Base-by-base conservation (phyloP, 2,797 vertebrate species). In the Gallinago stenura region DNA sequence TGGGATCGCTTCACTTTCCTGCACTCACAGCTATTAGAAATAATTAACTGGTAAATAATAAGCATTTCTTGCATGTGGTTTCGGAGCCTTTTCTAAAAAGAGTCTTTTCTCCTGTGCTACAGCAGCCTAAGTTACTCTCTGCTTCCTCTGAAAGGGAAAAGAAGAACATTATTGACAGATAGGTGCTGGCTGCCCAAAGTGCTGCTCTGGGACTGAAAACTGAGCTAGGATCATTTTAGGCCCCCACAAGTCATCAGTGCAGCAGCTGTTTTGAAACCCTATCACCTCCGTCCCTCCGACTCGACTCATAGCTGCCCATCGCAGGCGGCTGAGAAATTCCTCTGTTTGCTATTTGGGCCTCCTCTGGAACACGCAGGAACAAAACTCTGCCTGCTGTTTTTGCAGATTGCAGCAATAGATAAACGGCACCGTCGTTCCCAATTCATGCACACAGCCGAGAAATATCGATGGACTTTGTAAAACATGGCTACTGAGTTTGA, bases 251-350 rank as follows among this genome's bases (percentile, higher is more conserved):
- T 65, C 87, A 85, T 15, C 58, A 54, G 45, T 0, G 3, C 35
- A 96, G 83, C 96, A 97, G 95, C 94, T 97, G 95, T 83, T 93
- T 90, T 75, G 96, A 96, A 97, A 97, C 33, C 51, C 73, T 94
- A 96, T 86, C 92, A 83, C 69, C 48, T 71, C 77, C 30, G 53
- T 18, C 53, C 53, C 75, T 71, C 31, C 53, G 58, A 12, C 53
- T 82, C 66, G 73, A 28, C 50, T 92, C 68, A 84, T 18, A 54
- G 70, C 78, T 89, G 71, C 53, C 78, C 81, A 45, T 18, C 56
- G 53, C 39, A 91, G 65, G 90, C 77, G 83, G 90, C 81, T 82
- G 82, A 85, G 68, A 94, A 96, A 95, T 89, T 95, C 83, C 57
- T 84, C 56, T 2, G 1, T 48, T 70, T 87, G 73, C 70, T 91